Conservation (phyloP, 2,888 invertebrate species). For the Laothoe populi region DNA sequence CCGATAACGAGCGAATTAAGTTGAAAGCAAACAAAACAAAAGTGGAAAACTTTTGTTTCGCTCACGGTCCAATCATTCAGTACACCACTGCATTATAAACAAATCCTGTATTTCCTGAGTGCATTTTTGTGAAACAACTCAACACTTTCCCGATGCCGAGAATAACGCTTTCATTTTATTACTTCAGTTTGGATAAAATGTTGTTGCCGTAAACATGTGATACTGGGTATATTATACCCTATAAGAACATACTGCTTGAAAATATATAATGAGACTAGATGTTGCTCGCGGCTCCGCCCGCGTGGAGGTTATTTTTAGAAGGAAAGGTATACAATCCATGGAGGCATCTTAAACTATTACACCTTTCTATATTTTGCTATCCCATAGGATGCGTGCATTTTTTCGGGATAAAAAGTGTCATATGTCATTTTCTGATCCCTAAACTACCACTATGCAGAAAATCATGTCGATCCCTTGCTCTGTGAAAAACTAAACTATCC, state of each 20-base stretch:
- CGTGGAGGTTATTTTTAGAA: no score
- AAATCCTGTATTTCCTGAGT: slow-evolving; percentile 14
- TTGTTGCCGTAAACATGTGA: slow-evolving; percentile 1
- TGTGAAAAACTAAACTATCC: no score
- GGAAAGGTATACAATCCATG: no score
- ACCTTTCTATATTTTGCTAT: no score
- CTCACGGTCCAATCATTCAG: slow-evolving; percentile 43
- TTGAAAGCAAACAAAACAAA: slow-evolving; percentile 59
- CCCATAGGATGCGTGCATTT: no score
- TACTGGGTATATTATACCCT: not conserved
- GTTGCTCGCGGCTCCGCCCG: no score
- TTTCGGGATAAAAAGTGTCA: no score
- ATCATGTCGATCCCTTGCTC: no score
- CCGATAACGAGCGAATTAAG: slow-evolving; percentile 57
- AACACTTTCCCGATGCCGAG: slow-evolving; percentile 13
- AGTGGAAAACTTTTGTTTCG: slow-evolving; percentile 51
- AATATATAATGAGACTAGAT: not conserved
- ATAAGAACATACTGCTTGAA: not conserved
- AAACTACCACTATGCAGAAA: no score
- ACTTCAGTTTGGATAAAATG: slow-evolving; percentile 17
- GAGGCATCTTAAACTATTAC: no score
- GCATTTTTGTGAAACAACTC: slow-evolving; percentile 19
- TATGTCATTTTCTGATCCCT: no score
- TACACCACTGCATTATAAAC: slow-evolving; percentile 39
- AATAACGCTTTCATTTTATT: slow-evolving; percentile 22